These are phyloP conservation scores for Chamaedrilus cognettii DNA, from an alignment of 2,888 invertebrate species.

Conservation along the genomic window DNA sequence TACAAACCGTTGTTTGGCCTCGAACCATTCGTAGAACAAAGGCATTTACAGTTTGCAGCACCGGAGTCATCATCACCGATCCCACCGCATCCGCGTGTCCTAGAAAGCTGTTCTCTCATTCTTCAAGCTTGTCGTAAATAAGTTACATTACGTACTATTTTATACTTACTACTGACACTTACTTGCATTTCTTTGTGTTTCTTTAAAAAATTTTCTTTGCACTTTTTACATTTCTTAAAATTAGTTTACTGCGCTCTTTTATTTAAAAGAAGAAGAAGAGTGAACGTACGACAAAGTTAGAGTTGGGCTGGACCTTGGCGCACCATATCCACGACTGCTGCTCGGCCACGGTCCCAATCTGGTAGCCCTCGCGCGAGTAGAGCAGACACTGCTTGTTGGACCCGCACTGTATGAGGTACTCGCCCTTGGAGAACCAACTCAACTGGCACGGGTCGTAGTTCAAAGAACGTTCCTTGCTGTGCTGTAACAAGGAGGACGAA, in stretches of 20 bases:
- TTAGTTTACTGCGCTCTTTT: too few species aligned
- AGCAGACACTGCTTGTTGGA: constrained; percentile 76
- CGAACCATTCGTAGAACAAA: too few species aligned
- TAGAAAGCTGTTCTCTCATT: too few species aligned
- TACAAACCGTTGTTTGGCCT: too few species aligned
- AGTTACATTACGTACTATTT: too few species aligned
- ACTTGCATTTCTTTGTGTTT: background rate
- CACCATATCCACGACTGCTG: constrained; percentile 86
- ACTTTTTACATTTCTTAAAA: background rate
- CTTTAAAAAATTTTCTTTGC: background rate
- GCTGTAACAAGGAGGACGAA: constrained; percentile 52
- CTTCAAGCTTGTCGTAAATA: too few species aligned
- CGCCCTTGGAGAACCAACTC: constrained; percentile 73
- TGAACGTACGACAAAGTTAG: constrained; percentile 69
- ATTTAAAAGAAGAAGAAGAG: too few species aligned
- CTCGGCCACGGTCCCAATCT: constrained; percentile 74
- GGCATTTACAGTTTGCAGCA: too few species aligned
- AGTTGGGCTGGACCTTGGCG: constrained; percentile 76
- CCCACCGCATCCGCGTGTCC: too few species aligned
- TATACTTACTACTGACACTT: too few species aligned
- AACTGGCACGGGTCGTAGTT: constrained; percentile 78
- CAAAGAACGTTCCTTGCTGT: constrained; percentile 64
- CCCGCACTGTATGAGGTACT: constrained; percentile 80
- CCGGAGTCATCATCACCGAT: too few species aligned
- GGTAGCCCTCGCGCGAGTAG: constrained; percentile 81